Evolutionary conservation across 2,888 invertebrate species (phyloP).

Genomic region (Lutraria lutraria): DNA sequence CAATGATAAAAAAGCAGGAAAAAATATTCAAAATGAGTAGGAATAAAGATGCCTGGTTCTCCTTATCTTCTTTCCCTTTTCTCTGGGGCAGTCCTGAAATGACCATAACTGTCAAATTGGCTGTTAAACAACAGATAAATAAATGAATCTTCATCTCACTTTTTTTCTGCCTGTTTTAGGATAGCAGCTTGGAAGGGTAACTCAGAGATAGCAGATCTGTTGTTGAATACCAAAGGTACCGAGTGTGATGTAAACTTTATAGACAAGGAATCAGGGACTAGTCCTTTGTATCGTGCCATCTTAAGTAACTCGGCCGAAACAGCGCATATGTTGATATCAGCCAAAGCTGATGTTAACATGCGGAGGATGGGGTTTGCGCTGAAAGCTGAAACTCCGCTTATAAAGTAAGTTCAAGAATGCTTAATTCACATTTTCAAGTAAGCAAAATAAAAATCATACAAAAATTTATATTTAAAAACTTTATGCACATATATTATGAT

Average conservation of each 20-base stretch:
- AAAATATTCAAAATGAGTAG: too few species aligned
- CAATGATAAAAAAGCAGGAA: too few species aligned
- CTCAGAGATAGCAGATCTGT: slow-evolving; percentile 75
- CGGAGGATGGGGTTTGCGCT: slow-evolving; percentile 73
- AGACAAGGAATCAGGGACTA: slow-evolving; percentile 78
- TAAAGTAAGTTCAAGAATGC: slow-evolving; percentile 74
- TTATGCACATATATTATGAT: too few species aligned
- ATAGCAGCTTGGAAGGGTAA: slow-evolving; percentile 81
- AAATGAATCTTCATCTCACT: too few species aligned
- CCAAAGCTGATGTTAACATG: slow-evolving; percentile 84
- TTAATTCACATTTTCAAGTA: not conserved
- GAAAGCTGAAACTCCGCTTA: slow-evolving; percentile 81
- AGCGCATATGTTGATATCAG: slow-evolving; percentile 76
- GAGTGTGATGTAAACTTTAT: slow-evolving; percentile 83
- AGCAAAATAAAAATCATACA: not conserved
- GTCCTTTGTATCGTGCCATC: slow-evolving; percentile 82
- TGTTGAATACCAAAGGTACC: slow-evolving; percentile 74
- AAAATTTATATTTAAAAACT: not conserved
- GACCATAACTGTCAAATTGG: too few species aligned
- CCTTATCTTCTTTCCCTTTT: too few species aligned
- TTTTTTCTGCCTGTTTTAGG: slow-evolving; percentile 70
- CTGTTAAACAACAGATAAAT: too few species aligned
- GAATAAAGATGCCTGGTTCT: too few species aligned
- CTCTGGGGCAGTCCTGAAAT: too few species aligned
- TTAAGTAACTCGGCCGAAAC: slow-evolving; percentile 76